These are phyloP conservation scores for Micromesistius poutassou DNA, from an alignment of 2,797 vertebrate genomes.

Conservation along the genomic window DNA sequence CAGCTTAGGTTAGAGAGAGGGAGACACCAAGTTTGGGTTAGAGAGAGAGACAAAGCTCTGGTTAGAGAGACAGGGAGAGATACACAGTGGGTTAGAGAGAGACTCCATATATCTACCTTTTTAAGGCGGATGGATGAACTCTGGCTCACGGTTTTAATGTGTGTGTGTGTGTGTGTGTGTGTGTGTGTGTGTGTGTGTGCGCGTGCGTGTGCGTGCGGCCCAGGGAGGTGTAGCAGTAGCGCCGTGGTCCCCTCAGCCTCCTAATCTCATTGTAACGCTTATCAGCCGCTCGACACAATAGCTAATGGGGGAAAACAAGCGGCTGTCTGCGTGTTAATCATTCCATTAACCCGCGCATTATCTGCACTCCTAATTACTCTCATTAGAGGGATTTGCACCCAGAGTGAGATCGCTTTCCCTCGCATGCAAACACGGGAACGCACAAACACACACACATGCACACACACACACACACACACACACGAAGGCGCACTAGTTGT, in stretches of 20 bases:
- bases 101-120: neutral
- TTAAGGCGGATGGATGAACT: neutral
- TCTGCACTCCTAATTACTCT: conserved; percentile 67
- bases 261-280: conserved; percentile 74
- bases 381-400: conserved; percentile 60
- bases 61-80: neutral
- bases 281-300: conserved; percentile 69
- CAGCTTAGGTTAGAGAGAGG: neutral
- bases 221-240: conserved; percentile 38
- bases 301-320: conserved; percentile 75
- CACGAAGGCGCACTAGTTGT: neutral
- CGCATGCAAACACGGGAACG: neutral
- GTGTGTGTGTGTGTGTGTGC: conserved; percentile 1
- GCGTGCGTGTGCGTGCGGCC: conserved; percentile 29
- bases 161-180: neutral
- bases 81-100: neutral
- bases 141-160: neutral
- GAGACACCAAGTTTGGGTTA: too few relatives aligned
- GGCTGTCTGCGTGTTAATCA: conserved; percentile 64
- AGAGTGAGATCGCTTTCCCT: conserved; percentile 34
- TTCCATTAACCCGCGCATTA: conserved; percentile 69
- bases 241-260: conserved; percentile 67
- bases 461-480: neutral
- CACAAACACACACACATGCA: neutral
- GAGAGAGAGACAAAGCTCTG: neutral